Evolutionary conservation across 1,140 invertebrate genomes (phyloP).

Genomic region (Chionoecetes opilio): DNA sequence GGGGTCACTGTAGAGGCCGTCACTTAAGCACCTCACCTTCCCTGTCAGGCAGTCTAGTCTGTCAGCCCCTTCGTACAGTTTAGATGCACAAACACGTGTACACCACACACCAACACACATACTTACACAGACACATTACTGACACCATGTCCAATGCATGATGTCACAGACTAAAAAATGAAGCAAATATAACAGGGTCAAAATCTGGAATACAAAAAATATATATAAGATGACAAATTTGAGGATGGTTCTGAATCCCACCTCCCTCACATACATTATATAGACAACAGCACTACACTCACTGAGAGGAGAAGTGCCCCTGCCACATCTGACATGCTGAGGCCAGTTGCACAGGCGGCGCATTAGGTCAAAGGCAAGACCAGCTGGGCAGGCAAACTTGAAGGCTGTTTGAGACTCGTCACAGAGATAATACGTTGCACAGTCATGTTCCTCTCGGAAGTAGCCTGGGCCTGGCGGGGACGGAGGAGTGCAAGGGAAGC

Average conservation of each 20-base stretch:
- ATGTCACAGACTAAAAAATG: background rate
- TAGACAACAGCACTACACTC: slow-evolving; percentile 41
- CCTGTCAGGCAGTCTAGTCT: slow-evolving; percentile 36
- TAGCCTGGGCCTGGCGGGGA: slow-evolving; percentile 81
- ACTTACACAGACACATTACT: background rate
- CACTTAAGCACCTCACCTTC: slow-evolving; percentile 52
- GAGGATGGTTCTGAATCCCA: too few relatives aligned
- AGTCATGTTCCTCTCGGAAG: slow-evolving; percentile 87
- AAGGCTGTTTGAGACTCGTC: slow-evolving; percentile 84
- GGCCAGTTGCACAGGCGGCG: slow-evolving; percentile 84
- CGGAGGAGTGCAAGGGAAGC: background rate
- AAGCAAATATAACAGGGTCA: background rate
- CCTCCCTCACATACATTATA: too few relatives aligned
- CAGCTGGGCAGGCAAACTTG: slow-evolving; percentile 85
- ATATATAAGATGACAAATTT: background rate
- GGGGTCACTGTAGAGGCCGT: slow-evolving; percentile 81
- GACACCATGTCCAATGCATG: too few relatives aligned
- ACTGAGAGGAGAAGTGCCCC: slow-evolving; percentile 73
- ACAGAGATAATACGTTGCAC: slow-evolving; percentile 88
- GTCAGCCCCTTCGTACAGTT: slow-evolving; percentile 6
- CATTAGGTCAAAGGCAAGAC: slow-evolving; percentile 86
- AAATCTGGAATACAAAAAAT: background rate
- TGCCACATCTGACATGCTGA: slow-evolving; percentile 80
- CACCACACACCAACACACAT: slow-evolving; percentile 63
- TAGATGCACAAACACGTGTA: slow-evolving; percentile 60